Evolutionary conservation across 2,113 vertebrate genomes (phyloP).

Genomic region (Diphyllodes magnificus): DNA sequence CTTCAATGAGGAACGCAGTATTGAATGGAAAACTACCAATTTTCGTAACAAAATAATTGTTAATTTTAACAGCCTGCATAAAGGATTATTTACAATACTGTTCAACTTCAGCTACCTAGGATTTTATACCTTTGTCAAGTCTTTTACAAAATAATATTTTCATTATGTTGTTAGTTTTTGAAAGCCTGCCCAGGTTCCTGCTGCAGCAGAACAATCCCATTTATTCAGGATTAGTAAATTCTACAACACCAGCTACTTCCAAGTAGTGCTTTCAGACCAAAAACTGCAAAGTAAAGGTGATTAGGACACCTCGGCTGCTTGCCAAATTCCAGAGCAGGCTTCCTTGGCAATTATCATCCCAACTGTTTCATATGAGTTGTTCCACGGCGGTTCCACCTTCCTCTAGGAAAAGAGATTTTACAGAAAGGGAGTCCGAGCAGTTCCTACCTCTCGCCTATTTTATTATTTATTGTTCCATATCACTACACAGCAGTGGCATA

Average conservation of each 20-base stretch:
- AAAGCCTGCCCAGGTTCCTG: neutral
- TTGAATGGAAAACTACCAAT: neutral
- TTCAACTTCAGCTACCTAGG: neutral
- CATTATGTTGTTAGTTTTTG: neutral
- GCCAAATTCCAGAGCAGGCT: neutral
- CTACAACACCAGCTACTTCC: neutral
- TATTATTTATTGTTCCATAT: slow-evolving; percentile 29
- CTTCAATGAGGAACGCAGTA: neutral
- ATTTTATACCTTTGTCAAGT: neutral
- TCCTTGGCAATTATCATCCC: neutral
- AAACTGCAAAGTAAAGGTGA: neutral
- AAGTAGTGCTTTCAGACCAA: neutral
- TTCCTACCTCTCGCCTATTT: neutral
- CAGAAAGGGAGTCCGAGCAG: neutral
- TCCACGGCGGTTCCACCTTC: neutral
- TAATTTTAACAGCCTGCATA: neutral
- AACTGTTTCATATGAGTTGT: neutral
- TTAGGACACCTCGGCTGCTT: neutral
- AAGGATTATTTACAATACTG: neutral
- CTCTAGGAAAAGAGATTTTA: neutral
- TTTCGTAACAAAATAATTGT: neutral
- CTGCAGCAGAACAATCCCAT: neutral
- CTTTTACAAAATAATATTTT: neutral
- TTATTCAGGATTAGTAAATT: neutral
- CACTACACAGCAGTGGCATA: neutral